Conservation (phyloP, 1,140 invertebrate genomes). For the Rhagoletis pomonella region DNA sequence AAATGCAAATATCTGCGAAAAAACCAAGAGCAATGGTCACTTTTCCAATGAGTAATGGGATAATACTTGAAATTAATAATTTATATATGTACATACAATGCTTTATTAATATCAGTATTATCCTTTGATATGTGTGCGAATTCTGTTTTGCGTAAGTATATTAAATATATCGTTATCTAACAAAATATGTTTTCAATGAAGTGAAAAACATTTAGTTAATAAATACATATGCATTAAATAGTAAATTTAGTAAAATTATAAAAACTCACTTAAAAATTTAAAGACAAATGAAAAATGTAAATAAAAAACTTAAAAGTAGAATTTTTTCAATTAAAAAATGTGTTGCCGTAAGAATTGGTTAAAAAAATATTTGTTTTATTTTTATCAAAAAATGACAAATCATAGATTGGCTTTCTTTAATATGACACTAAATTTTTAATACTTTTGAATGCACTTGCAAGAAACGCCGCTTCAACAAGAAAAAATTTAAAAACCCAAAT, state of each 20-base stretch:
- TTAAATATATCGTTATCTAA: not conserved
- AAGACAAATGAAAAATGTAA: not conserved
- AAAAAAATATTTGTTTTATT: not conserved
- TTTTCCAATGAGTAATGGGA: not conserved
- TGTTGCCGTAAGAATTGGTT: not conserved
- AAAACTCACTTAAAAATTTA: not conserved
- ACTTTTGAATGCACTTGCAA: slow-evolving; percentile 34
- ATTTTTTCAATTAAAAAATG: not conserved
- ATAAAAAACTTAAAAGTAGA: not conserved
- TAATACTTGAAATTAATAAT: slow-evolving; percentile 34
- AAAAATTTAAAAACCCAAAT: not conserved
- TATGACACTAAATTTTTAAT: slow-evolving; percentile 52
- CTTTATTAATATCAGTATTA: slow-evolving; percentile 7
- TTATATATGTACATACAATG: slow-evolving; percentile 8
- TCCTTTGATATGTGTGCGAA: not conserved
- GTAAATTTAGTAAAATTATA: slow-evolving; percentile 6
- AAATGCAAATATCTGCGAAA: not conserved
- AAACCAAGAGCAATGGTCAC: not conserved
- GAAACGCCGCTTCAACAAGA: not conserved
- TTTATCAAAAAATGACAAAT: slow-evolving; percentile 11
- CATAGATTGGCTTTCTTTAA: slow-evolving; percentile 11
- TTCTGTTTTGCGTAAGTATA: not conserved
- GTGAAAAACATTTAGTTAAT: not conserved
- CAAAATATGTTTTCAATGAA: not conserved
- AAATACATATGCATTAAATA: not conserved